Conservation (phyloP, 2,888 invertebrate species). For the Epinotia ramella region DNA sequence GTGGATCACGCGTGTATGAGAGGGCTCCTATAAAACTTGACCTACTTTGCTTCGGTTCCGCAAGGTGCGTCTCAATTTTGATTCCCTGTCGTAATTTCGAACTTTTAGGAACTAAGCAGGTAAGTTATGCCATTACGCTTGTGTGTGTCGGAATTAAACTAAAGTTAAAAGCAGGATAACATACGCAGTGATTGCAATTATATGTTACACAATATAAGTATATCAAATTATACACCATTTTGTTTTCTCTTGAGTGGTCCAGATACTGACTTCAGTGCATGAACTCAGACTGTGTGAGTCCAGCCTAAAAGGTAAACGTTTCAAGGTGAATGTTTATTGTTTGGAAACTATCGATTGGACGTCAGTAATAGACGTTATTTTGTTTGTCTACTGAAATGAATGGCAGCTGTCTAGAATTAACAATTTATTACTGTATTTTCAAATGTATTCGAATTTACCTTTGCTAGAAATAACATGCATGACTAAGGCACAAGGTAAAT, state of each 20-base stretch:
- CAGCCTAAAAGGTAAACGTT: too few species aligned
- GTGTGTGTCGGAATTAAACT: too few species aligned
- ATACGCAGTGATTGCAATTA: too few species aligned
- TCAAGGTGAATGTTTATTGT: background rate
- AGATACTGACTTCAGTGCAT: too few species aligned
- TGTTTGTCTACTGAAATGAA: background rate
- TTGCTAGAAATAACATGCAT: slow-evolving; percentile 9
- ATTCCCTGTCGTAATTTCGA: slow-evolving; percentile 24
- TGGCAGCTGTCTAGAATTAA: slow-evolving; percentile 8
- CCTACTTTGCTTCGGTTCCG: slow-evolving; percentile 60
- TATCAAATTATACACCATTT: too few species aligned
- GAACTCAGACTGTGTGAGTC: too few species aligned
- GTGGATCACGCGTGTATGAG: slow-evolving; percentile 76
- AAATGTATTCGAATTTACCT: background rate
- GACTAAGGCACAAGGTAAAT: slow-evolving; percentile 1
- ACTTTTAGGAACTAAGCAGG: slow-evolving; percentile 17
- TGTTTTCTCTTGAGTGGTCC: too few species aligned
- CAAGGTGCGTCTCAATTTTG: slow-evolving; percentile 39
- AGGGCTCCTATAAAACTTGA: slow-evolving; percentile 69
- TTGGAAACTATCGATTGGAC: slow-evolving; percentile 8
- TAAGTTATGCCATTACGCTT: slow-evolving; percentile 7
- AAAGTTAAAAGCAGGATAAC: too few species aligned
- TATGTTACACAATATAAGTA: too few species aligned
- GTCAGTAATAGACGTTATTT: background rate
- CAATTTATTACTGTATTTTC: background rate